These are phyloP conservation scores for Sebastes aleutianus DNA, from an alignment of 2,797 vertebrate genomes.

Conservation along the genomic window DNA sequence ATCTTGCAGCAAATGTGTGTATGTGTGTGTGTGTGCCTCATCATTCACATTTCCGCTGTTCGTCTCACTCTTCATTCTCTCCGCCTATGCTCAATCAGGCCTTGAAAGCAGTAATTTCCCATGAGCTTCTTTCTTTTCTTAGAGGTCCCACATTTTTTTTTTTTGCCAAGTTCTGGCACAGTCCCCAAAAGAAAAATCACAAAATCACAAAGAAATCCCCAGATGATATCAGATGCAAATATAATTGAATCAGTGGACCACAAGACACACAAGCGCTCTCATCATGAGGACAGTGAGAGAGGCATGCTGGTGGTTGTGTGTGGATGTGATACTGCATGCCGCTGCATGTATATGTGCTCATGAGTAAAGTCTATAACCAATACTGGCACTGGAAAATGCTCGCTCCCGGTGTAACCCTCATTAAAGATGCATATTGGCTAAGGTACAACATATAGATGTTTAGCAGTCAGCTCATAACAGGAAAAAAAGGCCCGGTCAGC, in stretches of 20 bases:
- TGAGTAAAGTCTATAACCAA: not conserved
- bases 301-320: not conserved
- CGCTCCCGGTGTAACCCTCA: not conserved
- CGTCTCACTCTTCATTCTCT: conserved; percentile 29
- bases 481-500: conserved; percentile 1
- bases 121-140: conserved; percentile 59
- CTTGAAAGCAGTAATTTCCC: conserved; percentile 76
- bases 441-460: not conserved
- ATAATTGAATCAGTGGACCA: conserved; percentile 63
- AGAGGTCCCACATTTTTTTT: conserved; percentile 40
- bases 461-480: conserved; percentile 1
- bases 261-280: conserved; percentile 23
- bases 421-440: not conserved
- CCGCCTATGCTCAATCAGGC: conserved; percentile 59
- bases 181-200: conserved; percentile 12
- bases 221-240: conserved; percentile 61
- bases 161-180: conserved; percentile 18
- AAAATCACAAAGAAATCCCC: conserved; percentile 28
- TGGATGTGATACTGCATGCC: not conserved
- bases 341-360: not conserved
- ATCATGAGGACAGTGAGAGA: conserved; percentile 29
- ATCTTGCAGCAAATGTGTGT: conserved; percentile 7
- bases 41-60: conserved; percentile 39
- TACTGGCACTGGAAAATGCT: not conserved
- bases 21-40: conserved; percentile 1